A percentile compares a stretch with the other conserved stretches of the same genome.
phyloP scores from a whole-genome alignment of 2,888 invertebrate genomes.

The Xestia c-nigrum region DNA sequence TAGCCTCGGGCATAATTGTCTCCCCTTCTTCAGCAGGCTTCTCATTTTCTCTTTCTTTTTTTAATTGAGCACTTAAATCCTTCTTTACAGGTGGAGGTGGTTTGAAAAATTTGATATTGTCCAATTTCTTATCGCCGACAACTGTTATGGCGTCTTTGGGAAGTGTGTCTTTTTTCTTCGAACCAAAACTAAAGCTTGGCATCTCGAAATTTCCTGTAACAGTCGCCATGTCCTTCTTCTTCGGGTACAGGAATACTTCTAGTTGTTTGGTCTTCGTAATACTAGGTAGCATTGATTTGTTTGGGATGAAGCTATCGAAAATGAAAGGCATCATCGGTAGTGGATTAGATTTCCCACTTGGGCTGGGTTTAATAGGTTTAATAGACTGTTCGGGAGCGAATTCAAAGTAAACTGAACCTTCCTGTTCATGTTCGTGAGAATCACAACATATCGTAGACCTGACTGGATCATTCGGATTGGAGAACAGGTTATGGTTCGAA shows the following conservation, averaged over 20 bases:
- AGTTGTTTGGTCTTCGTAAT: slow-evolving; percentile 76
- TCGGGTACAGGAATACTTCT: slow-evolving; percentile 83
- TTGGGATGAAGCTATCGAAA: slow-evolving; percentile 71
- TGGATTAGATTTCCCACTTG: slow-evolving; percentile 22
- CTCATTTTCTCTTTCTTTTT: slow-evolving; percentile 58
- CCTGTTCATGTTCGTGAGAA: slow-evolving; percentile 81
- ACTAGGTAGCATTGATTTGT: slow-evolving; percentile 63
- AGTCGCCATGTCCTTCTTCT: slow-evolving; percentile 72
- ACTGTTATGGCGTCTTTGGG: slow-evolving; percentile 70
- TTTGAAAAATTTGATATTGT: slow-evolving; percentile 70
- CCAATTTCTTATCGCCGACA: slow-evolving; percentile 79
- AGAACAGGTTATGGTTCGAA: slow-evolving; percentile 78
- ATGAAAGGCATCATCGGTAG: slow-evolving; percentile 70
- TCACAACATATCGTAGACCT: slow-evolving; percentile 81
- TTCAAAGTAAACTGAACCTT: slow-evolving; percentile 80
- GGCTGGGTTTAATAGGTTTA: slow-evolving; percentile 39
- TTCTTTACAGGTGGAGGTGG: slow-evolving; percentile 74
- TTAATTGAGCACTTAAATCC: slow-evolving; percentile 73
- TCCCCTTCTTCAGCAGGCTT: slow-evolving; percentile 58
- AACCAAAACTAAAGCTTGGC: slow-evolving; percentile 42
- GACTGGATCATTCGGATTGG: slow-evolving; percentile 72
- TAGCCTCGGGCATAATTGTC: slow-evolving; percentile 51
- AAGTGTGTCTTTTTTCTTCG: slow-evolving; percentile 66
- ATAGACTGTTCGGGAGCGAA: slow-evolving; percentile 70
- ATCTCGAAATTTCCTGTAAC: slow-evolving; percentile 52